phyloP scores from a whole-genome alignment of 1,140 invertebrate genomes.

The Oscheius sp. region DNA sequence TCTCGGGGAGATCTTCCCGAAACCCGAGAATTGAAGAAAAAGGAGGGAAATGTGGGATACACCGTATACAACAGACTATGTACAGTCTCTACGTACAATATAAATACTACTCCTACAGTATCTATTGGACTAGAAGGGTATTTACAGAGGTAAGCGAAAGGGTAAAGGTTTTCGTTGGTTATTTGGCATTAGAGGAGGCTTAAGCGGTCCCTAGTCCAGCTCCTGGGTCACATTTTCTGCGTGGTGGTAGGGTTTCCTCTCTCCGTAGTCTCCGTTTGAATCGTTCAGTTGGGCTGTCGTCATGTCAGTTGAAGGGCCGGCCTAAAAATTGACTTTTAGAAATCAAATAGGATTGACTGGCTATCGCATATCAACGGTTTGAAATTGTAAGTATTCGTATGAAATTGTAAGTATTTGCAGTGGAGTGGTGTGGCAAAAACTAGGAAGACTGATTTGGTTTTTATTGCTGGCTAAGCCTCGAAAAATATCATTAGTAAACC shows the following conservation, averaged over 20 bases:
- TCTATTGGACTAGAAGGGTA: neutral
- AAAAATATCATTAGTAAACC: no score
- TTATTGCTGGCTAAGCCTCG: no score
- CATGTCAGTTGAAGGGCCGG: constrained; percentile 72
- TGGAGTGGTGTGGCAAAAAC: neutral
- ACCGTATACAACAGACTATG: neutral
- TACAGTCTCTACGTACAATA: no score
- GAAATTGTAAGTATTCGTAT: neutral
- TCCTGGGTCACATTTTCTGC: constrained; percentile 46
- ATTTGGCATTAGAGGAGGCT: neutral
- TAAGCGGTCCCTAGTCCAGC: constrained; percentile 32
- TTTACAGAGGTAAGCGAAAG: neutral
- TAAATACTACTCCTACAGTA: no score
- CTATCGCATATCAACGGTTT: no score
- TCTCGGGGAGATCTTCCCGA: neutral
- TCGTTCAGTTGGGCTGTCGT: constrained; percentile 83
- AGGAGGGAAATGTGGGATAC: neutral
- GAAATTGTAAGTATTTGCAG: neutral
- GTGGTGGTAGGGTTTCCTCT: constrained; percentile 84
- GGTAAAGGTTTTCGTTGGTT: neutral
- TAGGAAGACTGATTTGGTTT: no score
- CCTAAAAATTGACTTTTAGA: constrained; percentile 12
- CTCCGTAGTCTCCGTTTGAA: constrained; percentile 88
- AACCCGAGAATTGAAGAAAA: neutral
- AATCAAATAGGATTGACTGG: no score